Conservation (phyloP, 1,140 invertebrate genomes). For the Proales similis region DNA sequence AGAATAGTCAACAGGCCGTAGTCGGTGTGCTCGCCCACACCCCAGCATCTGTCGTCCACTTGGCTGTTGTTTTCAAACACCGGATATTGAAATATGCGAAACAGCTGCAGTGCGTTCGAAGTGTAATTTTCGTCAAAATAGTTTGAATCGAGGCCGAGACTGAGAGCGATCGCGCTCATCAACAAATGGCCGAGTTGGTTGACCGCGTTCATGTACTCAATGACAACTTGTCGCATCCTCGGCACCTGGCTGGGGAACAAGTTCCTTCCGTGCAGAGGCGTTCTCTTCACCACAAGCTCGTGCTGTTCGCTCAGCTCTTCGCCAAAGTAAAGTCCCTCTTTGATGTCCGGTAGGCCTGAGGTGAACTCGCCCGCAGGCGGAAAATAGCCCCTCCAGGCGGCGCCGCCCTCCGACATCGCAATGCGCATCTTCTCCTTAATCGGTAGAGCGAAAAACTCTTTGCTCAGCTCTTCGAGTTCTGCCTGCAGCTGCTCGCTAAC, state of each 20-base stretch:
- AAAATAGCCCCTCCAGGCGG: slow-evolving; percentile 33
- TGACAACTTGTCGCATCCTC: slow-evolving; percentile 10
- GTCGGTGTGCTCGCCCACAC: slow-evolving; percentile 33
- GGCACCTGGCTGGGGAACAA: background rate
- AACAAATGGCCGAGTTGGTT: slow-evolving; percentile 10
- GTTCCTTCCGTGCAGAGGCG: slow-evolving; percentile 13
- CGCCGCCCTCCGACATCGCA: slow-evolving; percentile 22
- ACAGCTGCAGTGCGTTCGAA: background rate
- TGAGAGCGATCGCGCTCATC: background rate
- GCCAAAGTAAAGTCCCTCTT: slow-evolving; percentile 36
- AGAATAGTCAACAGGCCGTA: slow-evolving; percentile 31
- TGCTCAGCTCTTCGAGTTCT: slow-evolving; percentile 1
- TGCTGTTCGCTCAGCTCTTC: slow-evolving; percentile 12
- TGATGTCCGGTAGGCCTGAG: slow-evolving; percentile 9
- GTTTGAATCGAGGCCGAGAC: background rate
- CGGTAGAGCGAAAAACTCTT: slow-evolving; percentile 8
- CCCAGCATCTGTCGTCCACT: background rate
- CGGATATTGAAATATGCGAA: slow-evolving; percentile 36
- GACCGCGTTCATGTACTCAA: slow-evolving; percentile 17
- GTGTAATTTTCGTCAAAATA: slow-evolving; percentile 28
- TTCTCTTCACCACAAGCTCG: background rate
- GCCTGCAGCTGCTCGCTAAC: background rate
- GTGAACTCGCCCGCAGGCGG: slow-evolving; percentile 10
- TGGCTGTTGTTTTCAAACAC: background rate
- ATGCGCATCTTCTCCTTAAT: slow-evolving; percentile 17